Evolutionary conservation across 2,113 vertebrate species (phyloP).

Genomic region (Herpetotheres cachinnans): DNA sequence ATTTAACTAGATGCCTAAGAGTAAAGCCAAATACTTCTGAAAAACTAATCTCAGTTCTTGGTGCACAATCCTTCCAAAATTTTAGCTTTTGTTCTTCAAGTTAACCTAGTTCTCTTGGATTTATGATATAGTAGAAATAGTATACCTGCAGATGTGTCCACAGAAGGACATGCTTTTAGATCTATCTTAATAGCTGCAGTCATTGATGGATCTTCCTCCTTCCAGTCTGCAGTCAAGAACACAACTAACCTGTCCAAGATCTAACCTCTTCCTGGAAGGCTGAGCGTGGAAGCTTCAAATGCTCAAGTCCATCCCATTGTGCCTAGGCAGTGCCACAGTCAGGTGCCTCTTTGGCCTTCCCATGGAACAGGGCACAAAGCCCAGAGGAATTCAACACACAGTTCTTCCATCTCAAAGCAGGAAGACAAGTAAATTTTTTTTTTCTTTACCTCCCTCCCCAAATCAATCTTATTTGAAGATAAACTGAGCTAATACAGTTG

Average conservation of each 20-base stretch:
- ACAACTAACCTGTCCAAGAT: not conserved
- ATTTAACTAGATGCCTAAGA: not conserved
- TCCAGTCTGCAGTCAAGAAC: not conserved
- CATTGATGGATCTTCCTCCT: not conserved
- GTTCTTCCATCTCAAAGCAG: slow-evolving; percentile 15
- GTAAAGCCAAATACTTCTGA: not conserved
- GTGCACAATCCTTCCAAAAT: not conserved
- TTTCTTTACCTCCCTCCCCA: slow-evolving; percentile 22
- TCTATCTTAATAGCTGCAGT: not conserved
- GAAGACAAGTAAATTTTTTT: slow-evolving; percentile 54
- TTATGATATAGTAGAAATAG: not conserved
- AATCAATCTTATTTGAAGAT: slow-evolving; percentile 44
- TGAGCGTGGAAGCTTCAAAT: not conserved
- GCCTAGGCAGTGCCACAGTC: not conserved
- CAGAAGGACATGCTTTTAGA: not conserved
- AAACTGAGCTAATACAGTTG: slow-evolving; percentile 27
- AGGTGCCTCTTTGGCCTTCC: not conserved
- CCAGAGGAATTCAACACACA: slow-evolving; percentile 16
- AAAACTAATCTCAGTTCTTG: not conserved
- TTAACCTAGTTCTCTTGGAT: not conserved
- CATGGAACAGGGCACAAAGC: not conserved
- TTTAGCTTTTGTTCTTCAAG: not conserved
- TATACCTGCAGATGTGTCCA: not conserved
- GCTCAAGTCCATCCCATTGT: not conserved
- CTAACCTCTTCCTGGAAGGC: not conserved